Percentiles rank a stretch among this genome's conserved stretches.
These are phyloP conservation scores for Eristalis tenax DNA, from an alignment of 2,888 invertebrate species.

Conservation along the genomic window DNA sequence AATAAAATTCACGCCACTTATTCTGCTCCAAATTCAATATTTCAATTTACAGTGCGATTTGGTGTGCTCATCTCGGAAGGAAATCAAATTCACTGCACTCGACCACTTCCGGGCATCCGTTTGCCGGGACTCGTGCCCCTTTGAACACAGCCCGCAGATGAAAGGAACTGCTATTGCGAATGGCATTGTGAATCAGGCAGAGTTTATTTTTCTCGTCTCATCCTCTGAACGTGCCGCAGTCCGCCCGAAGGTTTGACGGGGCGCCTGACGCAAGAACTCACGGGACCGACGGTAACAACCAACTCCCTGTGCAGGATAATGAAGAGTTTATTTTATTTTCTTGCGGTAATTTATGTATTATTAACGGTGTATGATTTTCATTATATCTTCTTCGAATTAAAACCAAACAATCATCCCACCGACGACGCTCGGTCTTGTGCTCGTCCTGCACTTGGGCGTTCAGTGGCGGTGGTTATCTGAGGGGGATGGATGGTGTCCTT, in stretches of 20 bases:
- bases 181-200: constrained; percentile 39
- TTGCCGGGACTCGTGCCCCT: not conserved
- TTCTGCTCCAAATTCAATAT: constrained; percentile 45
- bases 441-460: not conserved
- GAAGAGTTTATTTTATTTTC: constrained; percentile 74
- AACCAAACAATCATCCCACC: constrained; percentile 73
- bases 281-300: constrained; percentile 17
- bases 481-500: not conserved
- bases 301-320: constrained; percentile 38
- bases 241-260: constrained; percentile 38
- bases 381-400: constrained; percentile 74
- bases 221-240: not conserved
- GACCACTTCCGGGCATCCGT: constrained; percentile 52
- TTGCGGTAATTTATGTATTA: constrained; percentile 74
- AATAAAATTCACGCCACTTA: constrained; percentile 36
- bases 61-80: constrained; percentile 25
- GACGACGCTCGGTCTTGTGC: not conserved
- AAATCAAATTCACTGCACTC: constrained; percentile 55
- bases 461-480: not conserved
- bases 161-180: constrained; percentile 28
- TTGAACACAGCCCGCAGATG: not conserved
- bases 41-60: constrained; percentile 25
- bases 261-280: constrained; percentile 13
- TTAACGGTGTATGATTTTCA: constrained; percentile 74
- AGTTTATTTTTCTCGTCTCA: constrained; percentile 19